Percentiles rank a stretch among this genome's conserved stretches.
These are phyloP conservation scores for Melitaea cinxia DNA, from an alignment of 1,140 invertebrate species.

Conservation along the genomic window DNA sequence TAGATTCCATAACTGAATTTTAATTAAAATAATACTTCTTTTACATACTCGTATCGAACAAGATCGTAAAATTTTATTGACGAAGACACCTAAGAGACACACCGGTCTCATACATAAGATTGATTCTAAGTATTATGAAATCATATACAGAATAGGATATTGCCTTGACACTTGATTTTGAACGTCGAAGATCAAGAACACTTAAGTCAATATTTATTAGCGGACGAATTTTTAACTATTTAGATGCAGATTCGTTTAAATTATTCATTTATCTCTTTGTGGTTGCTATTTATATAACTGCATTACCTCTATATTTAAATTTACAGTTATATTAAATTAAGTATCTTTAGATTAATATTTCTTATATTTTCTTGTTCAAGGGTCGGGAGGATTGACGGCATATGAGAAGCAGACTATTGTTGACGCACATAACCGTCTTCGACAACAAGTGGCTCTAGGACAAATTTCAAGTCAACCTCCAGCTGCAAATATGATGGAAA, in stretches of 20 bases:
- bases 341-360: background rate
- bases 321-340: background rate
- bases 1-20: slow-evolving; percentile 58
- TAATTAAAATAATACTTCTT: slow-evolving; percentile 47
- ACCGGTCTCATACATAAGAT: slow-evolving; percentile 65
- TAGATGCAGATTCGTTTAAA: background rate
- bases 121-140: slow-evolving; percentile 58
- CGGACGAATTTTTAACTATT: background rate
- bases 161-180: slow-evolving; percentile 48
- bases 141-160: slow-evolving; percentile 46
- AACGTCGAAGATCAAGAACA: slow-evolving; percentile 36
- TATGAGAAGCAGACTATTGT: slow-evolving; percentile 87
- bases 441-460: slow-evolving; percentile 90
- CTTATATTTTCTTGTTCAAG: slow-evolving; percentile 71
- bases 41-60: slow-evolving; percentile 68
- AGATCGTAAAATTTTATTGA: slow-evolving; percentile 76
- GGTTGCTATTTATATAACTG: background rate
- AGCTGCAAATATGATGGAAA: slow-evolving; percentile 91
- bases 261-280: slow-evolving; percentile 2
- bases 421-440: slow-evolving; percentile 89
- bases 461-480: slow-evolving; percentile 88
- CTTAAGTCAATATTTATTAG: background rate
- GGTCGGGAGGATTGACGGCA: slow-evolving; percentile 85
- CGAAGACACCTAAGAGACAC: slow-evolving; percentile 67
- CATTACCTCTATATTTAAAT: background rate